Percentiles rank a stretch among this genome's conserved stretches.
phyloP scores from a whole-genome alignment of 1,140 invertebrate species.

The Harlomillsia oculata region DNA sequence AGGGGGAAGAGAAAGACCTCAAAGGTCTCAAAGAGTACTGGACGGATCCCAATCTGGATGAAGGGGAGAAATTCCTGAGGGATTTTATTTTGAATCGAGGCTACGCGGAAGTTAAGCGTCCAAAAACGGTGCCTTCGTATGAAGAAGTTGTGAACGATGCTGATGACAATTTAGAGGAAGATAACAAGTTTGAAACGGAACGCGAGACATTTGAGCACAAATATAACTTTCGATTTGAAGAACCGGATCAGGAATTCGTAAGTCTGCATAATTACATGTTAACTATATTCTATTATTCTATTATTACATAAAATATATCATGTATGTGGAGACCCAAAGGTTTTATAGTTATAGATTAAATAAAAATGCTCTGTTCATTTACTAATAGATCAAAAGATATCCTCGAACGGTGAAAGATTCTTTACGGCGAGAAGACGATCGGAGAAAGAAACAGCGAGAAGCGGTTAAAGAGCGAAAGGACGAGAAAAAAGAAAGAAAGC shows the following conservation, averaged over 20 bases:
- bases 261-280: slow-evolving; percentile 38
- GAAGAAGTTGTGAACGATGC: slow-evolving; percentile 58
- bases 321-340: background rate
- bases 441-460: slow-evolving; percentile 63
- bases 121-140: slow-evolving; percentile 53
- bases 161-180: slow-evolving; percentile 60
- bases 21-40: slow-evolving; percentile 72
- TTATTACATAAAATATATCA: background rate
- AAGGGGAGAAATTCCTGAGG: slow-evolving; percentile 76
- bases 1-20: slow-evolving; percentile 53
- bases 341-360: background rate
- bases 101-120: slow-evolving; percentile 48
- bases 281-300: background rate
- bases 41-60: slow-evolving; percentile 67
- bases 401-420: slow-evolving; percentile 78
- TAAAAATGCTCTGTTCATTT: background rate
- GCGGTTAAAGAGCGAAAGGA: slow-evolving; percentile 67
- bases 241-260: slow-evolving; percentile 88
- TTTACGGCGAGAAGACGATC: slow-evolving; percentile 66
- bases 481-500: slow-evolving; percentile 68
- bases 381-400: slow-evolving; percentile 67
- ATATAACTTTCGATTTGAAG: slow-evolving; percentile 93
- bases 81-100: slow-evolving; percentile 87
- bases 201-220: slow-evolving; percentile 86
- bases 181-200: slow-evolving; percentile 56